phyloP scores from a whole-genome alignment of 2,113 vertebrate species.

The Sarotherodon lohbergeri region DNA sequence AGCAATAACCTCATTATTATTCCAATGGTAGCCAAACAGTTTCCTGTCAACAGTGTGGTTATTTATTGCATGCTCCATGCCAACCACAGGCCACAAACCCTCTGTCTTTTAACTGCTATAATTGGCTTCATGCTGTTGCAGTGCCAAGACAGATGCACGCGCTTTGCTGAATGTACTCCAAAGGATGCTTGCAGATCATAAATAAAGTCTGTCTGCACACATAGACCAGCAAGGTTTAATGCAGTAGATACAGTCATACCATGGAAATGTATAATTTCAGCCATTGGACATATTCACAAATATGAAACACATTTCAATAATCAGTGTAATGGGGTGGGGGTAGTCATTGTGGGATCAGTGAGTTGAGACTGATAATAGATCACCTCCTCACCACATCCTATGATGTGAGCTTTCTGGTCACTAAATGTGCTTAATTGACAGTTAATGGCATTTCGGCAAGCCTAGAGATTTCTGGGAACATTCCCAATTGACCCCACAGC shows the following conservation, averaged over 20 bases:
- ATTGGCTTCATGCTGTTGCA: conserved; percentile 78
- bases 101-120: conserved; percentile 75
- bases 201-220: background rate
- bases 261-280: background rate
- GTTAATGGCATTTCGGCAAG: background rate
- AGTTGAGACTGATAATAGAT: conserved; percentile 9
- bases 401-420: background rate
- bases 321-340: background rate
- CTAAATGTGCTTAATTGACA: conserved; percentile 22
- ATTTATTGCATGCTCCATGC: conserved; percentile 71
- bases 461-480: background rate
- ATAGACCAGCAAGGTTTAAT: background rate
- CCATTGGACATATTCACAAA: background rate
- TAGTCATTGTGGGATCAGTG: background rate
- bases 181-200: background rate
- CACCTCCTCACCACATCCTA: background rate
- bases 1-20: conserved; percentile 80
- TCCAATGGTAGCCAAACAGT: conserved; percentile 69
- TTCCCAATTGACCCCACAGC: background rate
- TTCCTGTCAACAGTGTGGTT: conserved; percentile 71
- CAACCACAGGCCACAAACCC: conserved; percentile 67
- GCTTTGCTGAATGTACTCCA: conserved; percentile 46
- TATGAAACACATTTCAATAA: background rate
- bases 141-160: conserved; percentile 65
- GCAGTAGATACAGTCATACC: background rate